These are phyloP conservation scores for Podiceps cristatus DNA, from an alignment of 2,113 vertebrate species.

Conservation along the genomic window DNA sequence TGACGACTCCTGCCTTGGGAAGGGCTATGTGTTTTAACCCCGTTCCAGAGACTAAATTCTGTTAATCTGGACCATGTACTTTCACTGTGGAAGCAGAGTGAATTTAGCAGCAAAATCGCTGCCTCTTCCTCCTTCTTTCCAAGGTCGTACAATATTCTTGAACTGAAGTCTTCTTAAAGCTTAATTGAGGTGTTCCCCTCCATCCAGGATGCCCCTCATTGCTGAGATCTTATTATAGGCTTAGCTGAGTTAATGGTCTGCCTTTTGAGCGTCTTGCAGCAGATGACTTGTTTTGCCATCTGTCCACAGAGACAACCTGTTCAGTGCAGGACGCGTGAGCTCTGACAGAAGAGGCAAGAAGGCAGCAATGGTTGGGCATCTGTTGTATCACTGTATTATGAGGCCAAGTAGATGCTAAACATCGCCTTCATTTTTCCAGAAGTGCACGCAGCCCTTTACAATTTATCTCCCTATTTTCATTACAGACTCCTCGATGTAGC, in stretches of 20 bases:
- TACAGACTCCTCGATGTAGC: neutral
- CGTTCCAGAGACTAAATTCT: neutral
- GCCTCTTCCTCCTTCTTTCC: neutral
- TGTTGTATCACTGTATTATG: fast-evolving
- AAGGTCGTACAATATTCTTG: neutral
- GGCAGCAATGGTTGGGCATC: neutral
- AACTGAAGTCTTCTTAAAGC: neutral
- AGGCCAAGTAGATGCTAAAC: neutral
- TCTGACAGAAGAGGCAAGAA: neutral
- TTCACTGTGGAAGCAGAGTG: neutral
- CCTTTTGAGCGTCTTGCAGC: neutral
- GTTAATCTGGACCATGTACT: neutral
- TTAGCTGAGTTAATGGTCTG: conserved; percentile 1
- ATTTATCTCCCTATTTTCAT: neutral
- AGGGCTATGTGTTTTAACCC: neutral
- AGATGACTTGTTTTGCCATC: conserved; percentile 36
- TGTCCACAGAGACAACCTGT: neutral
- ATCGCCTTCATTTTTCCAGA: neutral
- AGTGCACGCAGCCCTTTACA: neutral
- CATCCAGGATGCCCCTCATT: neutral
- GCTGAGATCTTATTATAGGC: conserved; percentile 4
- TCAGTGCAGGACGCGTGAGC: neutral
- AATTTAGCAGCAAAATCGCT: neutral
- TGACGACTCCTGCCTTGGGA: neutral
- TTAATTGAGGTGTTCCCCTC: neutral